phyloP scores from a whole-genome alignment of 1,140 invertebrate genomes.

The Agrypnia vestita region DNA sequence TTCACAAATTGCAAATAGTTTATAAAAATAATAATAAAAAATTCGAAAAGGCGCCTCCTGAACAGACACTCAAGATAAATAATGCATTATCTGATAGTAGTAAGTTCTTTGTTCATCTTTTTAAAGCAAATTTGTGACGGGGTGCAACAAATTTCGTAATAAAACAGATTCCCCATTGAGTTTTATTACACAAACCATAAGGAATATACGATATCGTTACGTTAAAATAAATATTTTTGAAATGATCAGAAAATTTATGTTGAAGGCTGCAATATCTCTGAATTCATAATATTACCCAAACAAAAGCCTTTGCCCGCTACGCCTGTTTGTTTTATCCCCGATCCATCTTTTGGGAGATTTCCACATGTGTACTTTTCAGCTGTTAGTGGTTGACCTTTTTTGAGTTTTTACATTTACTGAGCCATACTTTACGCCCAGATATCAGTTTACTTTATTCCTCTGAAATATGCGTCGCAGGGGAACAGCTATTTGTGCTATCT shows the following conservation, averaged over 20 bases:
- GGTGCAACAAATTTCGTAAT: too few relatives aligned
- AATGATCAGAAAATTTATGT: slow-evolving; percentile 8
- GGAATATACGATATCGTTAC: too few relatives aligned
- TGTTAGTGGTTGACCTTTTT: slow-evolving; percentile 48
- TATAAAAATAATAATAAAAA: too few relatives aligned
- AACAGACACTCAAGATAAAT: too few relatives aligned
- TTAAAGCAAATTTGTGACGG: too few relatives aligned
- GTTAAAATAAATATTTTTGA: too few relatives aligned
- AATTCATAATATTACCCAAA: slow-evolving; percentile 30
- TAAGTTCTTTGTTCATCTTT: too few relatives aligned
- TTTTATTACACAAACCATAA: too few relatives aligned
- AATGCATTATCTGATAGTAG: too few relatives aligned
- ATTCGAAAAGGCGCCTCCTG: too few relatives aligned
- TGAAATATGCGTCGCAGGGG: slow-evolving; percentile 1
- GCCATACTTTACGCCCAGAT: slow-evolving; percentile 31
- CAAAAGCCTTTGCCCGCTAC: slow-evolving; percentile 32
- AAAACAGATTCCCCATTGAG: too few relatives aligned
- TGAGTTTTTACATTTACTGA: slow-evolving; percentile 47
- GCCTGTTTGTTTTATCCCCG: slow-evolving; percentile 20
- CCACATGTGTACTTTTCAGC: slow-evolving; percentile 28
- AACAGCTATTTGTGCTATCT: neutral
- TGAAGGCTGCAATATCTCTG: slow-evolving; percentile 47
- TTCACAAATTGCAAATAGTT: too few relatives aligned
- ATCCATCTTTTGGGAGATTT: slow-evolving; percentile 45
- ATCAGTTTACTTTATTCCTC: slow-evolving; percentile 24